Percentiles rank a stretch among this genome's conserved stretches.
phyloP scores from a whole-genome alignment of 2,113 vertebrate species.

The Rhinopomastus cyanomelas region DNA sequence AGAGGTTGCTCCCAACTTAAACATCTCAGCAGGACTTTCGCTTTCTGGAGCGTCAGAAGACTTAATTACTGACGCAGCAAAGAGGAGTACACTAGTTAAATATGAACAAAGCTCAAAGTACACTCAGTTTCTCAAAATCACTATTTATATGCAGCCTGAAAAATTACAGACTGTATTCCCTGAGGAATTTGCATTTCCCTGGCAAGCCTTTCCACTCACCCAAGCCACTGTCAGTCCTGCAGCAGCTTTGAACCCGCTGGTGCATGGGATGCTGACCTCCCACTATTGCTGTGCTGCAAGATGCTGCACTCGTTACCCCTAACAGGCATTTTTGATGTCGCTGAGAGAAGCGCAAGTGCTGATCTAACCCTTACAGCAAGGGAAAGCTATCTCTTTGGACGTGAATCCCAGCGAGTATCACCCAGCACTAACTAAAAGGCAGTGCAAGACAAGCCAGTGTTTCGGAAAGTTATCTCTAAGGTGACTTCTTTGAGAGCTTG shows the following conservation, averaged over 20 bases:
- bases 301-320: neutral
- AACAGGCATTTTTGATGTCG: neutral
- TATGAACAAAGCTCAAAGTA: constrained; percentile 70
- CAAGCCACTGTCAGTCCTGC: neutral
- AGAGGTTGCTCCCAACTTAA: constrained; percentile 74
- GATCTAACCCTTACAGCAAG: neutral
- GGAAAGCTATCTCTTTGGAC: neutral
- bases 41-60: constrained; percentile 73
- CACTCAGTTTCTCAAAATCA: constrained; percentile 49
- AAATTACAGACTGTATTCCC: constrained; percentile 58
- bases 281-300: neutral
- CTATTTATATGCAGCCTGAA: constrained; percentile 67
- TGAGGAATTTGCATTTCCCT: constrained; percentile 56
- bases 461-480: neutral
- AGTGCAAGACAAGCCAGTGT: neutral
- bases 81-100: constrained; percentile 61
- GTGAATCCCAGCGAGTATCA: neutral
- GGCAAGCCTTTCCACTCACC: neutral
- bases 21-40: constrained; percentile 76
- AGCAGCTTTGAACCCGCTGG: neutral
- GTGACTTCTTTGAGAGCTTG: neutral
- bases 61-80: constrained; percentile 76
- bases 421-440: neutral
- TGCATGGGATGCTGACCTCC: neutral
- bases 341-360: neutral